Conservation (phyloP, 2,797 vertebrate species). For the Dromococcyx pavoninus region DNA sequence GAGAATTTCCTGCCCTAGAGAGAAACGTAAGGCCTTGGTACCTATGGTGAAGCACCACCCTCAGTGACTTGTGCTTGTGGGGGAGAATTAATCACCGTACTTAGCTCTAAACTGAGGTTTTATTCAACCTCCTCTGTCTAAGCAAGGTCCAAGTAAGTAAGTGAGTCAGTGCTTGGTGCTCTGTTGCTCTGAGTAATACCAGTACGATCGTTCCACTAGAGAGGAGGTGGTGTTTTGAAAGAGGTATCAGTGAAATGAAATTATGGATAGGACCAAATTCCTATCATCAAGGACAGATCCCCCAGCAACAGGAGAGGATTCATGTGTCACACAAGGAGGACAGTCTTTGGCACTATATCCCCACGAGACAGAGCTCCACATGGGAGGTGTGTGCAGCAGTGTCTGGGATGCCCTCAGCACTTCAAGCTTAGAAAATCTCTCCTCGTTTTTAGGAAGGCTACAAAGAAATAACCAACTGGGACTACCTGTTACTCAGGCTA, state of each 20-base stretch:
- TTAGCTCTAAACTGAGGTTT: slow-evolving; percentile 20
- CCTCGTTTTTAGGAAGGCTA: not conserved
- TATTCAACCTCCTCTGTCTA: not conserved
- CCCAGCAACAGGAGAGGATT: not conserved
- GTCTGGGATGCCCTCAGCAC: fast-evolving
- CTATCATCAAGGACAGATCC: not conserved
- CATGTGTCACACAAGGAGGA: not conserved
- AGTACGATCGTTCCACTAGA: not conserved
- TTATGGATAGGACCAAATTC: not conserved
- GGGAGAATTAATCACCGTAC: slow-evolving; percentile 31
- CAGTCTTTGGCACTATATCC: not conserved
- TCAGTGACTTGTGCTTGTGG: slow-evolving; percentile 33
- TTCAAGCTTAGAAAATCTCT: not conserved
- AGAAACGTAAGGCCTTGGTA: not conserved
- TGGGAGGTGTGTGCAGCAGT: not conserved
- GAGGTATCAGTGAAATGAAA: not conserved
- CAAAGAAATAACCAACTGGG: not conserved
- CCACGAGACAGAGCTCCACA: not conserved
- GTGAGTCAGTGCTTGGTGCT: slow-evolving; percentile 36
- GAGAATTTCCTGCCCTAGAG: slow-evolving; percentile 23
- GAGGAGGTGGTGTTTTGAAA: not conserved
- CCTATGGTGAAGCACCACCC: not conserved
- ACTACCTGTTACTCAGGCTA: not conserved
- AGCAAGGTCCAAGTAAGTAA: not conserved
- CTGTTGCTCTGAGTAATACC: slow-evolving; percentile 2